phyloP scores from a whole-genome alignment of 2,797 vertebrate species.

The Sorex maritimensis region DNA sequence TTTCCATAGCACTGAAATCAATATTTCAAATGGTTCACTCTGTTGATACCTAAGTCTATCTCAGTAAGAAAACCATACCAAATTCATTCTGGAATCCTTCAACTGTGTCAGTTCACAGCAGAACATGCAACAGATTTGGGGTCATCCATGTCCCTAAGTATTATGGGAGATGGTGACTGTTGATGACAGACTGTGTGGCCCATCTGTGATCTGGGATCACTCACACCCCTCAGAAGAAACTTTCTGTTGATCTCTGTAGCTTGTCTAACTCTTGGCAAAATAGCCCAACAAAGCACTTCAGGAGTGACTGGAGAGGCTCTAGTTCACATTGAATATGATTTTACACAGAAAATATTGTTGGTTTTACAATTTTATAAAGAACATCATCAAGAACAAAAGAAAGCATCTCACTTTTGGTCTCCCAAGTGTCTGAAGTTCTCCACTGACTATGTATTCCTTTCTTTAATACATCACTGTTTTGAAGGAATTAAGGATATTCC shows the following conservation, averaged over 20 bases:
- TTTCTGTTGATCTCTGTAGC: conserved; percentile 20
- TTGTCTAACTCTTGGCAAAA: not conserved
- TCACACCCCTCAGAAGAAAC: not conserved
- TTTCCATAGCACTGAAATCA: conserved; percentile 21
- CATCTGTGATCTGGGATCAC: not conserved
- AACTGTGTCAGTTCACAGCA: not conserved
- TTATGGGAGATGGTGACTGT: not conserved
- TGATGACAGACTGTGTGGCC: not conserved
- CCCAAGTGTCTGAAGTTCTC: not conserved
- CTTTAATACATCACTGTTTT: not conserved
- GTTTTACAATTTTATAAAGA: too few relatives aligned
- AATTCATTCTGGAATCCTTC: conserved; percentile 14
- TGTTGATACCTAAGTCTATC: not conserved
- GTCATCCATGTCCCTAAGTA: not conserved
- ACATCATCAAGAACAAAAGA: not conserved
- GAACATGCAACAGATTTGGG: not conserved
- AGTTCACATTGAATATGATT: conserved; percentile 9
- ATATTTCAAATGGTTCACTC: conserved; percentile 30
- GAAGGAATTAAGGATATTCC: not conserved
- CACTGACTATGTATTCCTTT: not conserved
- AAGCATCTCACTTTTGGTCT: conserved; percentile 32
- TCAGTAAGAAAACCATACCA: conserved; percentile 47
- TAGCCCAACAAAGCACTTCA: not conserved
- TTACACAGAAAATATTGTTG: not conserved
- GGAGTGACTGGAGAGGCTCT: not conserved